phyloP scores from a whole-genome alignment of 1,140 invertebrate genomes.

The Pristionchus pacificus region DNA sequence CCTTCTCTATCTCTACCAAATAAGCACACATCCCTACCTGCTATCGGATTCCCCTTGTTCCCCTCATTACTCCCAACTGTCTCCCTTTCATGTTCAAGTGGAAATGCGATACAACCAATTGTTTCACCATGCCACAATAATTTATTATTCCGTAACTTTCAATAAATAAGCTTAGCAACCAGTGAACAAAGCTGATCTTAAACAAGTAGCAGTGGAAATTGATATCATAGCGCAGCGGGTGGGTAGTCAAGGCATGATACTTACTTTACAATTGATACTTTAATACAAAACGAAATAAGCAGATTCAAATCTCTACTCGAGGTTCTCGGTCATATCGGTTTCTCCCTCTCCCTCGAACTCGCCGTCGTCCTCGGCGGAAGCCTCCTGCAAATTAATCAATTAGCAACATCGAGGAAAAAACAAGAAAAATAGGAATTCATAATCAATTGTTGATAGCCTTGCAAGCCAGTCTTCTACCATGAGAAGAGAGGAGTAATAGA shows the following conservation, averaged over 20 bases:
- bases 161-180: too few species aligned
- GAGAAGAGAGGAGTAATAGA: not conserved
- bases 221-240: too few species aligned
- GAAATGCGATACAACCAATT: not conserved
- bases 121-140: not conserved
- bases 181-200: not conserved
- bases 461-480: not conserved
- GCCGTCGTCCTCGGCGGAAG: slow-evolving; percentile 50
- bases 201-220: not conserved
- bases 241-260: too few species aligned
- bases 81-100: too few species aligned
- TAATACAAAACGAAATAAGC: not conserved
- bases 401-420: not conserved
- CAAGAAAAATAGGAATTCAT: too few species aligned
- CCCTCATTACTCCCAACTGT: too few species aligned
- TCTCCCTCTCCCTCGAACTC: slow-evolving; percentile 36
- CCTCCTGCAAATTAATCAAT: slow-evolving; percentile 16
- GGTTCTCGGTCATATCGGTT: not conserved
- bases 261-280: too few species aligned
- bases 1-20: slow-evolving; percentile 37
- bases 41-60: not conserved
- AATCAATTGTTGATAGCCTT: not conserved
- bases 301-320: not conserved
- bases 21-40: not conserved
- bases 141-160: not conserved